A percentile compares a stretch with the other conserved stretches of the same genome.
Conservation (phyloP, 2,888 invertebrate species). For the Thyatira batis region DNA sequence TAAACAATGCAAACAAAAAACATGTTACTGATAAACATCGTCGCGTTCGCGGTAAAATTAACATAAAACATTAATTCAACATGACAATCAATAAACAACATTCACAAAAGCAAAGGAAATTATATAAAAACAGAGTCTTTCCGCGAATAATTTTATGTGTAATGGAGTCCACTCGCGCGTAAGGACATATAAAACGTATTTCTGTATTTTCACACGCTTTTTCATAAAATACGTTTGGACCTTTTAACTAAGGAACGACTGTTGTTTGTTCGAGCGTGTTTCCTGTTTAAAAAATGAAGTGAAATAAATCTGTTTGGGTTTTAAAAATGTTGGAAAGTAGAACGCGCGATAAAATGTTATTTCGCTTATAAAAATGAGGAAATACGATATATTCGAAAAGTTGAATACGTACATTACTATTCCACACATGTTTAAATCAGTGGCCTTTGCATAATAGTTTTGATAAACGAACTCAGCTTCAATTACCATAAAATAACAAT, state of each 20-base stretch:
- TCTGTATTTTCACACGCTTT: not conserved
- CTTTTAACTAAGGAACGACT: not conserved
- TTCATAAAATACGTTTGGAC: not conserved
- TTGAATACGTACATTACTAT: too few relatives aligned
- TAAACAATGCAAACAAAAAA: too few relatives aligned
- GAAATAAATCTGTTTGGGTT: not conserved
- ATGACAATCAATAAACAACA: not conserved
- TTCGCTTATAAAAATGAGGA: not conserved
- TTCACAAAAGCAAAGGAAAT: not conserved
- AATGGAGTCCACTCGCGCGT: not conserved
- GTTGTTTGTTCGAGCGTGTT: not conserved
- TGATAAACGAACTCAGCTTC: too few relatives aligned
- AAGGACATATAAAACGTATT: not conserved
- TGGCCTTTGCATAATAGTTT: too few relatives aligned
- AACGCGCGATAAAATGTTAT: not conserved
- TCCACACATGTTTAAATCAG: too few relatives aligned
- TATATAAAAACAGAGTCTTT: not conserved
- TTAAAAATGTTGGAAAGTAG: not conserved
- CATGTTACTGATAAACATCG: too few relatives aligned
- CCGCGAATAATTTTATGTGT: not conserved
- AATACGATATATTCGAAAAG: too few relatives aligned
- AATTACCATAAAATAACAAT: too few relatives aligned
- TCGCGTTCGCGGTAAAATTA: not conserved
- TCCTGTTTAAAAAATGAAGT: not conserved
- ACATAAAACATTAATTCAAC: not conserved